Evolutionary conservation across 2,888 invertebrate genomes (phyloP), one percentile per base, ranked within the genome.

Genomic region (Shargacucullia verbasci): DNA sequence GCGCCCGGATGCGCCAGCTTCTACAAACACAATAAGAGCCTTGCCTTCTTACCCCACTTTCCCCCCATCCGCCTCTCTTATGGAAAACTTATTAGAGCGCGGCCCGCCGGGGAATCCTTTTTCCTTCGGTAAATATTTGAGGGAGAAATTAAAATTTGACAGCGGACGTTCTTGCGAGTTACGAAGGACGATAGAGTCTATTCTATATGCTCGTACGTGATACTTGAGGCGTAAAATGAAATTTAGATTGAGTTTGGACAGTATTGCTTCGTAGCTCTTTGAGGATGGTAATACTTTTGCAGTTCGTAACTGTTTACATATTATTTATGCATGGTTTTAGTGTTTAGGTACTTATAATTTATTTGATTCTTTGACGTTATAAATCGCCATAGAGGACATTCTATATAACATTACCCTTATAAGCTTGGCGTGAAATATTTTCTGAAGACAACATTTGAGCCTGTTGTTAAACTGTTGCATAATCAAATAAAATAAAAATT

Each of bases 111-210:
- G 91, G 93, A 93, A 94, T 93, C 94, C 94, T 93, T 94, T 94
- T 93, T 93, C 93, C 92, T 90, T 90, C 89, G 90, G 93, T 91
- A 94, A 94, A 94, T 94, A 93, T 94, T 94, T 94, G 94, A 94
- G 89, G 87, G 90, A 93, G 94, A 93, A 94, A 94, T 93, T 94
- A 94, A 94, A 94, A 94, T 93, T 94, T 93, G 93, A 94, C 93
- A 92, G 92, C 92, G 91, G 88, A 88, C 90, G 91, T 85, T 89
- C 84, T 82, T 69, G 64, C 76, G 83, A 85, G 86, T 82, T 82
- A 85, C 86, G 87, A 83, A 88, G 89, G 88, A 87, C 87, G 86
- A 76, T 81, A 76, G 75, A 85, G 85, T 85, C 87, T 86, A 88
- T 88, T 89, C 88, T 92, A 81, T 91, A 90, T 90, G 88, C 88